phyloP scores from a whole-genome alignment of 2,888 invertebrate species.

The Volucella zonaria region DNA sequence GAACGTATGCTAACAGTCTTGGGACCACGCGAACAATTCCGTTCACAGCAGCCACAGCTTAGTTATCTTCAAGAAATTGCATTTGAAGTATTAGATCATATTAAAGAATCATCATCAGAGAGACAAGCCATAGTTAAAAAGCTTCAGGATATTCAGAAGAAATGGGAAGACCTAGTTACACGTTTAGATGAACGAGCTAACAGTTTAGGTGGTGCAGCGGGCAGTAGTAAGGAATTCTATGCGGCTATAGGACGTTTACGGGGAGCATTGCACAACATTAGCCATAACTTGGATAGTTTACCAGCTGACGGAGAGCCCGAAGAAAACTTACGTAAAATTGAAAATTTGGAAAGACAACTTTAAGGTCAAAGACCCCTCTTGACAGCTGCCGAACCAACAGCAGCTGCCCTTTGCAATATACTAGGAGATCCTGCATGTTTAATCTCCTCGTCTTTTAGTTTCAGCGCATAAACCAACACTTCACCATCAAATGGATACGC shows the following conservation, averaged over 20 bases:
- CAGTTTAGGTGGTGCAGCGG: slow-evolving; percentile 94
- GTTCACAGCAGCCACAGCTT: slow-evolving; percentile 94
- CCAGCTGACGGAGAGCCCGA: slow-evolving; percentile 92
- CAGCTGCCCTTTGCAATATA: slow-evolving; percentile 93
- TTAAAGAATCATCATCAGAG: slow-evolving; percentile 85
- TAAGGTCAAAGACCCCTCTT: slow-evolving; percentile 94
- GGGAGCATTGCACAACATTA: slow-evolving; percentile 93
- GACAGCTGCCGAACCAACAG: slow-evolving; percentile 94
- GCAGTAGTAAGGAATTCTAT: slow-evolving; percentile 96
- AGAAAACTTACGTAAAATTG: slow-evolving; percentile 93
- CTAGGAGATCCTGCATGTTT: slow-evolving; percentile 95
- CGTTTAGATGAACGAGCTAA: slow-evolving; percentile 94
- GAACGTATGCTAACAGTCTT: slow-evolving; percentile 97
- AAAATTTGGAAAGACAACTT: slow-evolving; percentile 92
- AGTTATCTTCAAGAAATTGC: slow-evolving; percentile 93
- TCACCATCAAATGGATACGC: slow-evolving; percentile 93
- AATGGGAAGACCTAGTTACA: slow-evolving; percentile 91
- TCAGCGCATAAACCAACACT: slow-evolving; percentile 93
- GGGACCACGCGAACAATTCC: slow-evolving; percentile 97
- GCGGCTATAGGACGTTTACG: slow-evolving; percentile 91
- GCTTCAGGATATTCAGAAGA: slow-evolving; percentile 87
- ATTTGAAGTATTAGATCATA: slow-evolving; percentile 87
- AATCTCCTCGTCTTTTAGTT: slow-evolving; percentile 90
- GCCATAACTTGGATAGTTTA: slow-evolving; percentile 93
- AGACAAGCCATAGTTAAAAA: slow-evolving; percentile 88